phyloP scores from a whole-genome alignment of 2,888 invertebrate species.

The Luperina nickerlii region DNA sequence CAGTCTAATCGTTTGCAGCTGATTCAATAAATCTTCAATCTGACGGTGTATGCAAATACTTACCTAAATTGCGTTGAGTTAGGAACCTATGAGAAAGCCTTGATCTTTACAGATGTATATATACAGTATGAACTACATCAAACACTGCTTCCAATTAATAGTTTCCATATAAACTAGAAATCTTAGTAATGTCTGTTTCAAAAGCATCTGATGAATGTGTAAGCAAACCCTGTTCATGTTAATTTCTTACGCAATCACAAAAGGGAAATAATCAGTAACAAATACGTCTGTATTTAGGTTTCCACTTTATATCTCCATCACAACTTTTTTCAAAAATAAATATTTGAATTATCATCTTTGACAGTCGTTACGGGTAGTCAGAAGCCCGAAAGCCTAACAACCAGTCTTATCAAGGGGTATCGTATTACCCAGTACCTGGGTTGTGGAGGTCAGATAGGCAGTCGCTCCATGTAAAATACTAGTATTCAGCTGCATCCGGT shows the following conservation, averaged over 20 bases:
- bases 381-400: background rate
- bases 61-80: background rate
- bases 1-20: background rate
- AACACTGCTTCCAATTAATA: background rate
- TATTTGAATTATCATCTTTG: background rate
- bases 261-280: background rate
- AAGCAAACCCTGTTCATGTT: background rate
- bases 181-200: background rate
- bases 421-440: background rate
- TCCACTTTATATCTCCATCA: too few species aligned
- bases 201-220: background rate
- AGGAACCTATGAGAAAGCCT: background rate
- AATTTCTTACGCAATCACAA: background rate
- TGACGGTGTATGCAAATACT: background rate
- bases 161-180: background rate
- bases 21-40: background rate
- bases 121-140: background rate
- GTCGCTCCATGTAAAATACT: background rate
- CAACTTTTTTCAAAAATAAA: background rate
- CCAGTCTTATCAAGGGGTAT: background rate
- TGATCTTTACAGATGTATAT: background rate
- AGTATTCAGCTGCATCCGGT: background rate
- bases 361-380: background rate
- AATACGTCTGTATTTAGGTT: background rate
- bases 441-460: background rate